These are phyloP conservation scores for Ceryle rudis DNA, from an alignment of 2,797 vertebrate genomes.

Conservation along the genomic window DNA sequence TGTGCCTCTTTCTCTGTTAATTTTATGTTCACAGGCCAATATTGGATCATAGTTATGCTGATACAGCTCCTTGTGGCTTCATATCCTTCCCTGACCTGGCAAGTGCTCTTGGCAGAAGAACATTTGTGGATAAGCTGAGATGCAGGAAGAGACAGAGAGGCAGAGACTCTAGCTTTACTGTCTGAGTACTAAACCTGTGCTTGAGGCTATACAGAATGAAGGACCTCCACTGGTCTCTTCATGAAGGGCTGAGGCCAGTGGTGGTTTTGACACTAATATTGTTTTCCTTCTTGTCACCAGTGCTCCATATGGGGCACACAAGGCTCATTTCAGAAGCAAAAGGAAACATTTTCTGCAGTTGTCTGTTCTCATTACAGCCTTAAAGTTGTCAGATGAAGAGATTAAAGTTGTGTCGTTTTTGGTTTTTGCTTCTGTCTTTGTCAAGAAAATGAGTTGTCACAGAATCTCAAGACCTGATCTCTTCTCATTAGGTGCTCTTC, in stretches of 20 bases:
- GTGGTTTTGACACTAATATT: background rate
- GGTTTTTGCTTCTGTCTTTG: constrained; percentile 17
- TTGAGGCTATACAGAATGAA: background rate
- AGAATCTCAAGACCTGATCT: constrained; percentile 20
- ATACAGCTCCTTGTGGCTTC: background rate
- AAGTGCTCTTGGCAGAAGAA: background rate
- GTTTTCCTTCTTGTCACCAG: background rate
- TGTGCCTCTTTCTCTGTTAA: background rate
- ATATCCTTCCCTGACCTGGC: background rate
- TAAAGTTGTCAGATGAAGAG: constrained; percentile 5
- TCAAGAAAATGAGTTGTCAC: constrained; percentile 45
- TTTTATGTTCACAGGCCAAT: background rate
- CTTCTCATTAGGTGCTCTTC: constrained; percentile 3
- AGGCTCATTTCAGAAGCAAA: background rate
- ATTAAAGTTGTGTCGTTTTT: constrained; percentile 7
- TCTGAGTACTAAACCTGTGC: background rate
- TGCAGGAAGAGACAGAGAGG: background rate
- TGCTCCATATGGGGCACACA: background rate
- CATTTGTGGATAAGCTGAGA: background rate
- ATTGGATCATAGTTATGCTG: background rate
- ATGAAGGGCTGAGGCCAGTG: background rate
- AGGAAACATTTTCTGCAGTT: background rate
- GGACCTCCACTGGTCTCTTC: background rate
- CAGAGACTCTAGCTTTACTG: background rate
- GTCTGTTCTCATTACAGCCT: constrained; percentile 32